A percentile compares a stretch with the other conserved stretches of the same genome.
Evolutionary conservation across 2,797 vertebrate genomes (phyloP).

Genomic region (Galaxias olidus): DNA sequence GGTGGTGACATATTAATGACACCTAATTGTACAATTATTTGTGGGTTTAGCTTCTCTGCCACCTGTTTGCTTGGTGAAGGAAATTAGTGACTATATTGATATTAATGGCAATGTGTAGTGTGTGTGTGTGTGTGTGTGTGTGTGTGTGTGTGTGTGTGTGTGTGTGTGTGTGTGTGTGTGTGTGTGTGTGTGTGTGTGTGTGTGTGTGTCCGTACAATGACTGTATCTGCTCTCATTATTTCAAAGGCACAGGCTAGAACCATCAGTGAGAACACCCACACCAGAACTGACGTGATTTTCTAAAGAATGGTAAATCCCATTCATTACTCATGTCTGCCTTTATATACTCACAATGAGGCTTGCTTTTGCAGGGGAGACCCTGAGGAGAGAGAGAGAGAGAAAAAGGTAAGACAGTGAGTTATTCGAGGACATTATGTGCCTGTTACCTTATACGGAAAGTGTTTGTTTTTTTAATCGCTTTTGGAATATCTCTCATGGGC

Average conservation of each 20-base stretch:
- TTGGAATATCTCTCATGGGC: conserved; percentile 4
- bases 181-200: too few relatives aligned
- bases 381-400: conserved; percentile 35
- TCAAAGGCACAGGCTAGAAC: too few relatives aligned
- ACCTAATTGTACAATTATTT: background rate
- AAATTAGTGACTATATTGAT: background rate
- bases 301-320: too few relatives aligned
- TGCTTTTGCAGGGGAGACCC: conserved; percentile 70
- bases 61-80: background rate
- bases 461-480: background rate
- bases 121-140: background rate
- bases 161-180: background rate
- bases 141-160: too few relatives aligned
- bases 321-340: background rate
- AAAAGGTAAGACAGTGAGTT: background rate
- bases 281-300: too few relatives aligned
- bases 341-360: conserved; percentile 60
- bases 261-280: too few relatives aligned
- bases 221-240: too few relatives aligned
- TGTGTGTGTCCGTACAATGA: too few relatives aligned
- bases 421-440: background rate
- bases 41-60: background rate
- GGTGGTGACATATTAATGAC: background rate
- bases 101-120: background rate
- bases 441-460: background rate